Evolutionary conservation across 2,797 vertebrate genomes (phyloP).

Genomic region (Monodelphis domestica): DNA sequence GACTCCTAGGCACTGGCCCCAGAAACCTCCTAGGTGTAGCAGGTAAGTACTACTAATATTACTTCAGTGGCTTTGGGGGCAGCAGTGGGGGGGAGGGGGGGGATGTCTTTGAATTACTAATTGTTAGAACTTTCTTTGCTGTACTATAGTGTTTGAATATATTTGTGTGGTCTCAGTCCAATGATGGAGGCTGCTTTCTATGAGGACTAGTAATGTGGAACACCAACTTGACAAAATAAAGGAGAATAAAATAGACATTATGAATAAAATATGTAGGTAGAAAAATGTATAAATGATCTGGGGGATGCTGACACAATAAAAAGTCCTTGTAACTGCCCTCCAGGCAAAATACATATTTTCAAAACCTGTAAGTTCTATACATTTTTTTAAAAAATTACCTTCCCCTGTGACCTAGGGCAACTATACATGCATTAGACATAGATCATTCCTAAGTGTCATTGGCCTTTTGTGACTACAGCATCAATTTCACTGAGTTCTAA

Average conservation of each 20-base stretch:
- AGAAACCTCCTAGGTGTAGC: not conserved
- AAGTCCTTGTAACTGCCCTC: conserved; percentile 80
- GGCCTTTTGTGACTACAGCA: conserved; percentile 73
- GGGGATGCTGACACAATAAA: conserved; percentile 79
- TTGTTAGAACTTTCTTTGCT: not conserved
- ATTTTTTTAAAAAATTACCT: conserved; percentile 68
- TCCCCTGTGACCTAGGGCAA: conserved; percentile 71
- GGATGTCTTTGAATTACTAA: not conserved
- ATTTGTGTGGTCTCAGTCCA: not conserved
- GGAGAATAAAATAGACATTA: conserved; percentile 78
- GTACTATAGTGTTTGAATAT: not conserved
- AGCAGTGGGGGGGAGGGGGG: too few species aligned
- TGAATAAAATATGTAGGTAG: conserved; percentile 82
- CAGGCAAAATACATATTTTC: conserved; percentile 82
- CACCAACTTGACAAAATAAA: conserved; percentile 71
- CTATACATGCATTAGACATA: conserved; percentile 67
- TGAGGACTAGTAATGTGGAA: conserved; percentile 47
- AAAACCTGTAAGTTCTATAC: conserved; percentile 74
- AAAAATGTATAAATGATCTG: conserved; percentile 76
- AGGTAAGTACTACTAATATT: not conserved
- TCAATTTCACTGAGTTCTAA: conserved; percentile 71
- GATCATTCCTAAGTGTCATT: conserved; percentile 78
- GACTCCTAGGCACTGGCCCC: not conserved
- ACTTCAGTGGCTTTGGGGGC: not conserved
- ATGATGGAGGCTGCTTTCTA: conserved; percentile 37